Evolutionary conservation across 1,140 invertebrate genomes (phyloP).

Genomic region (Oppia nitens): DNA sequence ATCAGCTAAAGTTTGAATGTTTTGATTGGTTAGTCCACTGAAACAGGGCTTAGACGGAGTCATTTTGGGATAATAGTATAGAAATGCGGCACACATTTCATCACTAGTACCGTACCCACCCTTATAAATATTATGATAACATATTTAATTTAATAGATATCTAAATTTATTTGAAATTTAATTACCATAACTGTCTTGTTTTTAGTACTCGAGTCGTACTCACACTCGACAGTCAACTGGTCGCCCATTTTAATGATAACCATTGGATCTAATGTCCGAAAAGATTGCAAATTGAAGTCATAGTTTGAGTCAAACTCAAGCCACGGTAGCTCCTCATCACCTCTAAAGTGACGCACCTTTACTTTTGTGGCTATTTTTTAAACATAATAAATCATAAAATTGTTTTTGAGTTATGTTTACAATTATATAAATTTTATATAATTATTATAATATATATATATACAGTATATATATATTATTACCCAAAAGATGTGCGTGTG

Average conservation of each 20-base stretch:
- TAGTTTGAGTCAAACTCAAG: slow-evolving; percentile 52
- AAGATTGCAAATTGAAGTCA: slow-evolving; percentile 55
- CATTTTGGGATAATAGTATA: slow-evolving; percentile 62
- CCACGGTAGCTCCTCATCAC: slow-evolving; percentile 49
- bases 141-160: not conserved
- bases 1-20: slow-evolving; percentile 3
- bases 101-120: slow-evolving; percentile 62
- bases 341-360: slow-evolving; percentile 53
- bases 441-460: too few species aligned
- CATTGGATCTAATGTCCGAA: slow-evolving; percentile 11
- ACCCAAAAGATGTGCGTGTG: slow-evolving; percentile 9
- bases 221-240: slow-evolving; percentile 20
- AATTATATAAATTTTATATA: too few species aligned
- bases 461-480: too few species aligned
- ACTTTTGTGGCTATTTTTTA: slow-evolving; percentile 56
- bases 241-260: slow-evolving; percentile 16
- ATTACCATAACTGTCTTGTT: slow-evolving; percentile 12
- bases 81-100: slow-evolving; percentile 69
- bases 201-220: slow-evolving; percentile 15
- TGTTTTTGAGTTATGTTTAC: too few species aligned
- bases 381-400: too few species aligned
- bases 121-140: slow-evolving; percentile 17
- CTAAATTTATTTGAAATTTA: not conserved
- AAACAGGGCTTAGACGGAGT: slow-evolving; percentile 5
- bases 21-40: slow-evolving; percentile 6